Base-by-base conservation (phyloP, 2,888 invertebrate species). In the Spisula subtruncata region DNA sequence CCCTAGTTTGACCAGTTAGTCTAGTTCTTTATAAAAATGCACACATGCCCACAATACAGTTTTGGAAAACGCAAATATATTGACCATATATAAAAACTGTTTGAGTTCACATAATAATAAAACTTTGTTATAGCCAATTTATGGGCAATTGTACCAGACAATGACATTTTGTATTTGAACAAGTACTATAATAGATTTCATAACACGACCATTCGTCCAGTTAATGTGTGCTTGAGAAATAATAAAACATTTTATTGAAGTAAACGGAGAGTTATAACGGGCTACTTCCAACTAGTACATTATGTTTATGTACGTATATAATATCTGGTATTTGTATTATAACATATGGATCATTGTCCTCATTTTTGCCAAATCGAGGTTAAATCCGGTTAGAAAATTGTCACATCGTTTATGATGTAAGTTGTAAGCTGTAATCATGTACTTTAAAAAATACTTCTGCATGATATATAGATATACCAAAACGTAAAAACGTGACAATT, bases 181-280 rank as follows among this genome's bases (percentile, higher is more conserved):
- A 71, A 29, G 20, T 29, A 16, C 60, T 32, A 41, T 46, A 46
- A 83, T 48, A 20, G 56, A 66, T n/a, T n/a, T 60, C 71, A 71
- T 46, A 46, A 83, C 46, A 48, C n/a, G 12, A n/a, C 20, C 41
- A 66, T 41, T 66, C 41, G 20, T 32, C 20, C 83, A 35, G 35
- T 56, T 41, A 83, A 83, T 81, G 83, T 66, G 60, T 54, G 20
- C 83, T 83, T 60, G 66, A 83, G 35, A 66, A 83, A 35, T 60
- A 83, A 83, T 83, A 83, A 83, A 83, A 83, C 25, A 29, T n/a
- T 41, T 56, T 83, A 41, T 60, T 35, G 75, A 25, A 75, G 75
- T 35, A 75, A 41, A 75, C 35, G 32, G 35, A 32, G n/a, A n/a
- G n/a, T 75, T 32, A 35, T 12, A 75, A 41, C 41, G 41, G 2